Evolutionary conservation across 2,113 vertebrate genomes (phyloP).

Genomic region (Actenoides lindsayi): DNA sequence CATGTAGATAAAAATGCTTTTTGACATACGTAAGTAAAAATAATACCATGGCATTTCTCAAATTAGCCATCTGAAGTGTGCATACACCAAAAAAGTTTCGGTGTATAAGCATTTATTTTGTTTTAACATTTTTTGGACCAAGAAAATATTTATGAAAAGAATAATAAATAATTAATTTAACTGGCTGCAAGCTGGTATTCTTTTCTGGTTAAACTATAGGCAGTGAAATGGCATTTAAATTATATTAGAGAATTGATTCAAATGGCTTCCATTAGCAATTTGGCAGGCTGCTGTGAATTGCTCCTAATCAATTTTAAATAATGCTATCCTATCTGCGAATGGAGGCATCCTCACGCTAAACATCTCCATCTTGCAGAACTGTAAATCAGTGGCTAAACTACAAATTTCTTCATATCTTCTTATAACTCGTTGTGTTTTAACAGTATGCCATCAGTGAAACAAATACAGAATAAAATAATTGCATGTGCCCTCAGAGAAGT

Average conservation of each 20-base stretch:
- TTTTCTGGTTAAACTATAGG: constrained; percentile 73
- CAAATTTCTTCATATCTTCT: constrained; percentile 46
- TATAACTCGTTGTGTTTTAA: constrained; percentile 66
- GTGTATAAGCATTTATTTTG: constrained; percentile 35
- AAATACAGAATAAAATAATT: neutral
- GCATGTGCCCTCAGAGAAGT: neutral
- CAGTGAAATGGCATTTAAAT: constrained; percentile 78
- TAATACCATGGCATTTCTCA: constrained; percentile 71
- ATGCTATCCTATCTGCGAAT: constrained; percentile 57
- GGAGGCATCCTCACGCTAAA: constrained; percentile 16
- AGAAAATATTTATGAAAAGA: constrained; percentile 74
- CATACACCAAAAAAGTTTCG: constrained; percentile 25
- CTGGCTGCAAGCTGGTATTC: constrained; percentile 64
- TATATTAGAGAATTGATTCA: constrained; percentile 79
- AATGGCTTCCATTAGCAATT: constrained; percentile 79
- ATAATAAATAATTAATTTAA: constrained; percentile 78
- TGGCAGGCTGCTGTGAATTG: constrained; percentile 75
- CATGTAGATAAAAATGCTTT: constrained; percentile 69
- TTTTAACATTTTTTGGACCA: neutral
- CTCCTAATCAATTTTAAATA: constrained; percentile 81
- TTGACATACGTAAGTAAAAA: constrained; percentile 76
- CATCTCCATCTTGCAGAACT: constrained; percentile 14
- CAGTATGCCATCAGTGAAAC: constrained; percentile 19
- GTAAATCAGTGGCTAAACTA: constrained; percentile 64
- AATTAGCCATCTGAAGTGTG: constrained; percentile 40